Base-by-base conservation (phyloP, 2,113 vertebrate genomes). In the Bubo bubo region DNA sequence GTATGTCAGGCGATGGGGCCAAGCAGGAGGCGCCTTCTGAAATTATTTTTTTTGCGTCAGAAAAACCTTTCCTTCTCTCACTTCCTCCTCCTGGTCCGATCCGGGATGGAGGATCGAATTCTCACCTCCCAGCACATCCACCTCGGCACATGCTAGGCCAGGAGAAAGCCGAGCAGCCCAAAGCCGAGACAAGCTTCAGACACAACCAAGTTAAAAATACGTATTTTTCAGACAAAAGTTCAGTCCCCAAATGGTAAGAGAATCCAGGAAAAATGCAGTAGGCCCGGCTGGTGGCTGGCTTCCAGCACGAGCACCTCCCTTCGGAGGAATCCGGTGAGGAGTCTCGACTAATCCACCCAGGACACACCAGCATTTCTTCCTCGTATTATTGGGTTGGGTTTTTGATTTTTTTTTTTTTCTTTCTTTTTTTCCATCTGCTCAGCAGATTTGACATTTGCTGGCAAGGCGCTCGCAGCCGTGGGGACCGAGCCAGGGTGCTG, bases 351-450 rank as follows among this genome's bases (percentile, higher is more conserved):
- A 97, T 96, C 96, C 95, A 67, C 96, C 89, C 95, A 66, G 95
- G 93, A 97, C 95, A 94, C 96, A 92, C 94, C 93, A 92, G 73
- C 93, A 86, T 93, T 97, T 93, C 90, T 95, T 96, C 94, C 96
- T 90, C 15, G 2, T 95, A n/a, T 93, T 73, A 64, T 53, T 60
- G 85, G 86, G 84, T 14, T 91, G 92, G 76, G 67, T 21, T n/a
- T 10, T 39, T 81, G 8, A 20, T 12, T 8, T 45, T 50, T 24
- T 43, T n/a, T 50, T 1, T 0, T 41, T 8, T 6, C 2, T 16
- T 15, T 21, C 8, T 30, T 16, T 85, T 95, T 95, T 95, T 90
- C 90, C 80, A 0, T 86, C 82, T 67, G 72, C 74, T 95, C 96
- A 96, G 96, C 96, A 93, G 35, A 94, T 96, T 49, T 88, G 52